Base-by-base conservation (phyloP, 2,113 vertebrate species). In the Colius striatus region DNA sequence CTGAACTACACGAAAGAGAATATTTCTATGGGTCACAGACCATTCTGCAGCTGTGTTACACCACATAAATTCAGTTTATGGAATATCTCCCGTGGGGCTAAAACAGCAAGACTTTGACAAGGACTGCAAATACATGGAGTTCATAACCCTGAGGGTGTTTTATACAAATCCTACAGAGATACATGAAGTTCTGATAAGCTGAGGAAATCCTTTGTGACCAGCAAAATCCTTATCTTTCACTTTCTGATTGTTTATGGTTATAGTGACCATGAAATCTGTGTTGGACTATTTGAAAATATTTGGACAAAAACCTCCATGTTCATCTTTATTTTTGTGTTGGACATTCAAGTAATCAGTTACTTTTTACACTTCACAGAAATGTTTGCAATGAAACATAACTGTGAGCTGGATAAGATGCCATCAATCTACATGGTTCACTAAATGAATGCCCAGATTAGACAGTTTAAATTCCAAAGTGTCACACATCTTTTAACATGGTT, bases 21-120 rank as follows among this genome's bases (percentile, higher is more conserved):
- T 22, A 47, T 45, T 92, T 45, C 76, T 30, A 6, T 62, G 74
- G 94, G 90, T 95, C 92, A 95, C 88, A 90, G 83, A 45, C 25
- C 54, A 62, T 47, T 30, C 75, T 82, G 75, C 68, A 81, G 82
- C 87, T 45, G 50, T 41, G 62, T 18, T 54, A 67, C 65, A 94
- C 47, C 79, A 76, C 83, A 41, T 4, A 38, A 84, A 86, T n/a
- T 43, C 87, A 51, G 50, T 71, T 63, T 50, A 54, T 63, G 25
- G 84, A 92, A 86, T 70, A 36, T 36, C 27, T 82, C 84, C 74
- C 2, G 0, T 27, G 71, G 75, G 75, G 34, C 45, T 88, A n/a
- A 18, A 47, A 11, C 83, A 57, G 68, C 53, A 84, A 50, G 45
- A 27, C 41, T 47, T 61, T 5, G 38, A 45, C 0, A 0, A 63